These are phyloP conservation scores for Sympetrum striolatum DNA, from an alignment of 2,888 invertebrate species.

Conservation along the genomic window DNA sequence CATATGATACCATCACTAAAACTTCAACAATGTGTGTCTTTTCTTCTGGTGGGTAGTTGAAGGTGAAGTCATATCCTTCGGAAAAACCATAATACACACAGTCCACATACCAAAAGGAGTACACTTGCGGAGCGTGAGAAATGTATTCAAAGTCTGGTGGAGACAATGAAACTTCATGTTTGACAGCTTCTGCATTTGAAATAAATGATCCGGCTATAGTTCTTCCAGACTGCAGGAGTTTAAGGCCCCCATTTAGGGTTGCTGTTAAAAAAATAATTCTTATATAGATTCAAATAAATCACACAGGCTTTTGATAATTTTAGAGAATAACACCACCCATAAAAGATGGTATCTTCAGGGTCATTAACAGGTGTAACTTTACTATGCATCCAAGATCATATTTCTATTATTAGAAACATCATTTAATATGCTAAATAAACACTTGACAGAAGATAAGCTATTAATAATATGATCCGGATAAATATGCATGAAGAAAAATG, in stretches of 20 bases:
- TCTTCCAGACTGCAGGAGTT: slow-evolving; percentile 68
- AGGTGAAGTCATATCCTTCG: slow-evolving; percentile 66
- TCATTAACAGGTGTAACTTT: no score
- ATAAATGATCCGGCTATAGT: slow-evolving; percentile 67
- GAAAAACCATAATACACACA: slow-evolving; percentile 74
- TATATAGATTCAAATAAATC: slow-evolving; percentile 56
- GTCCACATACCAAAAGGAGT: slow-evolving; percentile 82
- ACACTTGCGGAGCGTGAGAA: slow-evolving; percentile 62
- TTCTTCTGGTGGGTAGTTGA: slow-evolving; percentile 70
- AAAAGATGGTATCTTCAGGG: no score
- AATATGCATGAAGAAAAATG: no score
- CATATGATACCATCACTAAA: slow-evolving; percentile 73
- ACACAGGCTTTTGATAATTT: no score
- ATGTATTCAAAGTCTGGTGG: slow-evolving; percentile 70
- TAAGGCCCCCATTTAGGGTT: slow-evolving; percentile 72
- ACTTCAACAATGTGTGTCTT: slow-evolving; percentile 71
- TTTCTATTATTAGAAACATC: no score
- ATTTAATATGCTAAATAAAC: no score
- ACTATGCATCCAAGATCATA: no score
- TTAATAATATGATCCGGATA: no score
- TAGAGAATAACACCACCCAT: no score
- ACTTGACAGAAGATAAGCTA: no score
- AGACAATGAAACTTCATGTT: slow-evolving; percentile 67
- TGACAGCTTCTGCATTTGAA: slow-evolving; percentile 67
- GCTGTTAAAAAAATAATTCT: slow-evolving; percentile 65